phyloP scores from a whole-genome alignment of 2,113 vertebrate genomes.

The Xyliphius kryptos region DNA sequence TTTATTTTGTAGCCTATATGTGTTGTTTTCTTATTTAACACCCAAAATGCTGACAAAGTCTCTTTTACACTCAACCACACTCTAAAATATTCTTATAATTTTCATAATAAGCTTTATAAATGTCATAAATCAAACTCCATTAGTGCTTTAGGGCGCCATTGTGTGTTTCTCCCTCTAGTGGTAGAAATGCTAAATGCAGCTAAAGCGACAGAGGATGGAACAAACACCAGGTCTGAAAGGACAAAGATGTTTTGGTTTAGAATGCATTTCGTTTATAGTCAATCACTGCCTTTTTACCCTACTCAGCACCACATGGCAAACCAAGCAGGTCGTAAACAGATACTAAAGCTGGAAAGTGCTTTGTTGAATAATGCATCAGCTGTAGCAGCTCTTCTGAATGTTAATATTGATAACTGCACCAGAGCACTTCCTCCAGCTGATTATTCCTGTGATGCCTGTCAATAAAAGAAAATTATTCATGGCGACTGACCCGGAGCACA shows the following conservation, averaged over 20 bases:
- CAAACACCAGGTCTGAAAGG: constrained; percentile 18
- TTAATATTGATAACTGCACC: constrained; percentile 23
- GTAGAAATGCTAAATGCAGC: too few relatives aligned
- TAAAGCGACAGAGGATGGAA: background rate
- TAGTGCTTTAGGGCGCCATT: too few relatives aligned
- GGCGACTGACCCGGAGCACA: constrained; percentile 1
- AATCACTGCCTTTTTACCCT: constrained; percentile 23
- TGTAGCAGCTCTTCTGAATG: constrained; percentile 23
- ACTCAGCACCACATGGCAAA: constrained; percentile 11
- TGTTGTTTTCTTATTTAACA: too few relatives aligned
- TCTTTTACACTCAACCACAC: too few relatives aligned
- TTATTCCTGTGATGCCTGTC: background rate
- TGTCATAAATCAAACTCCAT: too few relatives aligned
- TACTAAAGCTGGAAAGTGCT: constrained; percentile 10
- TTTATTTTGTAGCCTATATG: too few relatives aligned
- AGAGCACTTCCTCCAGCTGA: constrained; percentile 3
- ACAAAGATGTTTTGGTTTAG: constrained; percentile 23
- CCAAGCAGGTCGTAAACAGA: constrained; percentile 27
- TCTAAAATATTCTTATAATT: too few relatives aligned
- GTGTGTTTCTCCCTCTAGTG: too few relatives aligned
- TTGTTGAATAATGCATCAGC: constrained; percentile 35
- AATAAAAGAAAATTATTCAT: constrained; percentile 26
- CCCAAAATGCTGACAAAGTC: too few relatives aligned
- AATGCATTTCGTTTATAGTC: constrained; percentile 28
- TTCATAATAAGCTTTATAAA: too few relatives aligned